These are phyloP conservation scores for Melanotaenia boesemani DNA, from an alignment of 2,797 vertebrate species.

Conservation along the genomic window DNA sequence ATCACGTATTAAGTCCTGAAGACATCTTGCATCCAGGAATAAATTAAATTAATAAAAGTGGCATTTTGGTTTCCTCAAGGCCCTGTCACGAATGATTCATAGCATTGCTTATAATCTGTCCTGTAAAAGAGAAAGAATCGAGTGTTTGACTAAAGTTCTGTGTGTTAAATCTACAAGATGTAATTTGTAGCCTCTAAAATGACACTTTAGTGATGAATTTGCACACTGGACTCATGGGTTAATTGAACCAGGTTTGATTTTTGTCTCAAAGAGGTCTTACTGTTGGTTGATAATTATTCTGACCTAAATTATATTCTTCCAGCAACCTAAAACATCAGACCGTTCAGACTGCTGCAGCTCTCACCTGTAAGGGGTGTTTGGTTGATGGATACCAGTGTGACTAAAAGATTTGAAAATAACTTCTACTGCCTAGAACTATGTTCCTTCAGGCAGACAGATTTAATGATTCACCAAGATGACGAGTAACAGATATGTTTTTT, in stretches of 20 bases:
- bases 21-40: conserved; percentile 35
- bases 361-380: conserved; percentile 24
- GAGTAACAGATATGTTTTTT: conserved; percentile 40
- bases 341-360: background rate
- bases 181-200: conserved; percentile 16
- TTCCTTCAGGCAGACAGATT: conserved; percentile 41
- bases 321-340: background rate
- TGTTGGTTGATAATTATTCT: background rate
- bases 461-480: conserved; percentile 52
- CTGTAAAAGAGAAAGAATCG: conserved; percentile 22
- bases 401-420: conserved; percentile 52
- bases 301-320: conserved; percentile 8
- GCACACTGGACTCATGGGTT: background rate
- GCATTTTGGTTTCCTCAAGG: conserved; percentile 46
- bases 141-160: conserved; percentile 33
- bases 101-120: conserved; percentile 24
- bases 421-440: conserved; percentile 44
- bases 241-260: conserved; percentile 11
- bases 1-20: conserved; percentile 21
- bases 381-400: conserved; percentile 19
- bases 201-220: conserved; percentile 2
- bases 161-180: background rate
- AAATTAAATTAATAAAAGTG: conserved; percentile 43
- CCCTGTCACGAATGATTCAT: conserved; percentile 53
- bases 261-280: background rate